Base-by-base conservation (phyloP, 2,888 invertebrate species). In the Drepanosiphum platanoidis region DNA sequence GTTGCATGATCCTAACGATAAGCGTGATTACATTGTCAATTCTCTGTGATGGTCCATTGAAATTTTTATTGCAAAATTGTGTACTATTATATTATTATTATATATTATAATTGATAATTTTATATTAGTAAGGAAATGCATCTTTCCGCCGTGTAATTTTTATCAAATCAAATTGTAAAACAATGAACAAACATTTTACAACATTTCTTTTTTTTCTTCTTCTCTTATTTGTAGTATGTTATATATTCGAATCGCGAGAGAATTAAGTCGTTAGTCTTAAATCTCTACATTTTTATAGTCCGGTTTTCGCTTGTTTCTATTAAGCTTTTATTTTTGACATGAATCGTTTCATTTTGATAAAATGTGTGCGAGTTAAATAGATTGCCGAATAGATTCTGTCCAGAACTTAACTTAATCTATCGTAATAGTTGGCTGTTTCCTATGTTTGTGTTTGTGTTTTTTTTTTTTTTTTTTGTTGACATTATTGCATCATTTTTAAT, bases 241-340 rank as follows among this genome's bases (percentile, higher is more conserved):
- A 22, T 64, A 30, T 34, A 30, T 46, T 68, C 32, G 13, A 4
- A 46, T n/a, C 32, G 22, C 7, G 0, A 32, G 46, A 64, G 22
- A 30, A 42, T 46, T 79, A 7, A 58, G 22, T 27, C n/a, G 30
- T 78, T n/a, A n/a, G n/a, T n/a, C n/a, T n/a, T n/a, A n/a, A 39
- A n/a, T 46, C 15, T 15, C 5, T 27, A 9, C 0, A 27, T 64
- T 64, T n/a, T 32, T 68, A 46, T 70, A 36, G 52, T 58, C 9
- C n/a, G 46, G 66, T 79, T 66, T 52, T 66, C 32, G 27, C 27
- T 70, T 80, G 36, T 71, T 70, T 58, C 34, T 71, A 39, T 58
- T 70, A 34, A 71, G 22, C 22, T 70, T n/a, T 30, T 61, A 58
- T 71, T 39, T 58, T 30, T 42, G 61, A 22, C 39, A n/a, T 71